Base-by-base conservation (phyloP, 1,140 invertebrate genomes). In the Drosophila obscura region DNA sequence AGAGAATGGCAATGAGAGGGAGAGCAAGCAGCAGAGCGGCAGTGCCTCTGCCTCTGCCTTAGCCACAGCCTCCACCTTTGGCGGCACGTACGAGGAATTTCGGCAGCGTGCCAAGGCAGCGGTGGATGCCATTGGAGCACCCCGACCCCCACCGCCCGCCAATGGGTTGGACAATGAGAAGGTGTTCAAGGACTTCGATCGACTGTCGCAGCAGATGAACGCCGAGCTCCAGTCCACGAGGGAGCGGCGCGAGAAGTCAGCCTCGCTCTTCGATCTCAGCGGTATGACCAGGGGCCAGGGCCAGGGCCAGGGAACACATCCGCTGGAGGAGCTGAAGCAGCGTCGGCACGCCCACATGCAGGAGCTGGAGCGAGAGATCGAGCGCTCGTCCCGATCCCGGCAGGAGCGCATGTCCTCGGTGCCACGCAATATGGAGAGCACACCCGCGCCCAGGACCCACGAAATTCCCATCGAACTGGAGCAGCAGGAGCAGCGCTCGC, bases 21-120 rank as follows among this genome's bases (percentile, higher is more conserved):
- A 43, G 43, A 45, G 31, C 35, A 50, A 56, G 53, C 46, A 48
- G 55, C 48, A 39, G 35, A 39, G 45, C 35, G 46, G 45, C 35
- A 28, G 5, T 28, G 28, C 28, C 28, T 28, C 26, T 28, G 5
- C 26, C 26, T 28, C 28, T 28, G 5, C 26, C 26, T 28, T 8
- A 16, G 26, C 26, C 6, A 7, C 28, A 6, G 6, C 28, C 28
- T 28, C 31, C 8, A 9, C 31, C 31, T 31, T 31, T 31, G 61
- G 53, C 71, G 65, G 55, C 69, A 77, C 85, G 71, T 91, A 91
- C 75, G 90, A 91, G 66, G 90, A 91, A 91, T 91, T 88, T 91
- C 66, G 90, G 90, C 90, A 91, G 76, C 88, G 82, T 90, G 90
- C 90, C 90, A 91, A 91, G 55, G 90, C 76, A 58, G 78, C 88